Evolutionary conservation across 2,113 vertebrate genomes (phyloP), one percentile per base, ranked within the genome.

Genomic region (Piprites chloris): DNA sequence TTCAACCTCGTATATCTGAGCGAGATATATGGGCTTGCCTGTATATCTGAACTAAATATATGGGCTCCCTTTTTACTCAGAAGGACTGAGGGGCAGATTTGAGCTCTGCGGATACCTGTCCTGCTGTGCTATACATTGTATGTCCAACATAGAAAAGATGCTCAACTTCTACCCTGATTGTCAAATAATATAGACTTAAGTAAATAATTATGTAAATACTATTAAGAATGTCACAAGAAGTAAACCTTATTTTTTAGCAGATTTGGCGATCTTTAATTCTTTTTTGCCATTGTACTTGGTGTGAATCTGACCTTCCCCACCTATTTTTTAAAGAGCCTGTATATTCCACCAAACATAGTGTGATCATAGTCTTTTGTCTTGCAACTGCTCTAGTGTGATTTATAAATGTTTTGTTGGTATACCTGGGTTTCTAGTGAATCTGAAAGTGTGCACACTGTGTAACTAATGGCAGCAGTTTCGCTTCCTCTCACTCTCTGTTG

Each of bases 401-500:
- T 95, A 84, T 83, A 94, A 90, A 93, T 20, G 52, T 93, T 92
- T 88, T 65, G 72, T 42, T 63, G 44, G 18, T 11, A 9, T 65
- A 61, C 44, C 56, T 61, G 39, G 11, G 37, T 52, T 90, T 79
- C 39, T 53, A 52, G 52, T 86, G 56, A 50, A 83, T 90, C 22
- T 55, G 74, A 67, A 62, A 78, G 30, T 11, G n/a, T 46, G 58
- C 78, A 83, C 53, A 26, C 81, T 46, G 88, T 2, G 1, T 74
- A 81, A 91, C 85, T 72, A 92, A 93, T 83, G 75, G 71, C 78
- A 92, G 76, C 61, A 81, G 72, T 63, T 93, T 93, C 0, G 0
- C 50, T 89, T 47, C 56, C 75, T 74, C 91, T 87, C 68, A 18
- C 50, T 95, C 84, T 73, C 85, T 61, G 72, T 79, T 96, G 92